Percentiles rank a stretch among this genome's conserved stretches.
These are phyloP conservation scores for Perccottus glenii DNA, from an alignment of 2,113 vertebrate species.

Conservation along the genomic window DNA sequence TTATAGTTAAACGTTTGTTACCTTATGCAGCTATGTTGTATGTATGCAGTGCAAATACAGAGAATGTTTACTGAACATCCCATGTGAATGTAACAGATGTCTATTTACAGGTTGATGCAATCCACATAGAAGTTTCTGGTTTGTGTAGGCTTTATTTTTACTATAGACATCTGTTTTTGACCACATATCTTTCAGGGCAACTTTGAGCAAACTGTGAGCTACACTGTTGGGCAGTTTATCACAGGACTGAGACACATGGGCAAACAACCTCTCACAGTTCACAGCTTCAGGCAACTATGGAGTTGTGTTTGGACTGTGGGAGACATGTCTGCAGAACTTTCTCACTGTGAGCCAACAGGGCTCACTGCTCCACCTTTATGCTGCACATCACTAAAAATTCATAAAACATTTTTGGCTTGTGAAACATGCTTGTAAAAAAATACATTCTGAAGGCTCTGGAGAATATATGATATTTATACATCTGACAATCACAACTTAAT, in stretches of 20 bases:
- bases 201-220: neutral
- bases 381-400: neutral
- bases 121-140: no score
- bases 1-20: no score
- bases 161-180: neutral
- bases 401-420: neutral
- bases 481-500: constrained; percentile 3
- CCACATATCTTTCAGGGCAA: neutral
- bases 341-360: neutral
- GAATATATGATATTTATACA: neutral
- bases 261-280: neutral
- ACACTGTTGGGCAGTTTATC: neutral
- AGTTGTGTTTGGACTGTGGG: neutral
- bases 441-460: neutral
- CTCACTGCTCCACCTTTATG: neutral
- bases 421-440: neutral
- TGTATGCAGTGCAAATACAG: no score
- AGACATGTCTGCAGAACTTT: neutral
- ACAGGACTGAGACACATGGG: neutral
- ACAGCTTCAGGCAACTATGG: neutral
- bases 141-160: neutral
- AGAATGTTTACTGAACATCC: no score
- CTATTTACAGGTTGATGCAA: no score
- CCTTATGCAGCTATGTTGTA: no score
- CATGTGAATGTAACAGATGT: no score